Evolutionary conservation across 2,888 invertebrate species (phyloP).

Genomic region (Aphodius granarius): DNA sequence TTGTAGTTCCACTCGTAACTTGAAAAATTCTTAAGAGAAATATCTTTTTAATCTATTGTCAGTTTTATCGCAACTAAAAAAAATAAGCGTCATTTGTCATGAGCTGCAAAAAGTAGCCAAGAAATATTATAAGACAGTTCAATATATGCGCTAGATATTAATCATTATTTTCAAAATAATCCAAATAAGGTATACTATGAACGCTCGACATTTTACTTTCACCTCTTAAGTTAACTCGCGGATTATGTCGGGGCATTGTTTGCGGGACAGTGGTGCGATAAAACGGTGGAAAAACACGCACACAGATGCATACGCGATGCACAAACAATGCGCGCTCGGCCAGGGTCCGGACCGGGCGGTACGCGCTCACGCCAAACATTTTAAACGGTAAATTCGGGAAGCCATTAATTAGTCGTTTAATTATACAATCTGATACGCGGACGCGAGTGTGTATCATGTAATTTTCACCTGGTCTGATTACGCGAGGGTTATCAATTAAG

Average conservation of each 20-base stretch:
- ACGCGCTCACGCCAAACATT: constrained; percentile 36
- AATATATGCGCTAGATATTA: no score
- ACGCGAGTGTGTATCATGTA: constrained; percentile 40
- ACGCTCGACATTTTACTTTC: no score
- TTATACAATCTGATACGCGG: constrained; percentile 45
- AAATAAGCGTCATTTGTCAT: no score
- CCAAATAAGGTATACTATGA: no score
- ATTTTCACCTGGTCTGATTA: constrained; percentile 42
- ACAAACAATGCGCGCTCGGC: constrained; percentile 16
- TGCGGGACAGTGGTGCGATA: constrained; percentile 37
- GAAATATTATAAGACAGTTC: no score
- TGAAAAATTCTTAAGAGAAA: no score
- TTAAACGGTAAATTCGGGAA: constrained; percentile 46
- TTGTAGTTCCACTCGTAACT: no score
- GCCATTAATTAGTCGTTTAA: constrained; percentile 49
- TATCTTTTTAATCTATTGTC: no score
- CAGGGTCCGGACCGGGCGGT: neutral
- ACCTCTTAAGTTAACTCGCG: no score
- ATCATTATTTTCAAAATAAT: no score
- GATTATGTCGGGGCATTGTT: neutral
- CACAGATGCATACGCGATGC: neutral
- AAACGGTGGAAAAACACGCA: constrained; percentile 43
- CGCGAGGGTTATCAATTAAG: constrained; percentile 43
- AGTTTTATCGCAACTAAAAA: no score
- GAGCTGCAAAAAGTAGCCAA: no score